Evolutionary conservation across 2,113 vertebrate genomes (phyloP), one percentile per base, ranked within the genome.

Genomic region (Synodontis membranacea): DNA sequence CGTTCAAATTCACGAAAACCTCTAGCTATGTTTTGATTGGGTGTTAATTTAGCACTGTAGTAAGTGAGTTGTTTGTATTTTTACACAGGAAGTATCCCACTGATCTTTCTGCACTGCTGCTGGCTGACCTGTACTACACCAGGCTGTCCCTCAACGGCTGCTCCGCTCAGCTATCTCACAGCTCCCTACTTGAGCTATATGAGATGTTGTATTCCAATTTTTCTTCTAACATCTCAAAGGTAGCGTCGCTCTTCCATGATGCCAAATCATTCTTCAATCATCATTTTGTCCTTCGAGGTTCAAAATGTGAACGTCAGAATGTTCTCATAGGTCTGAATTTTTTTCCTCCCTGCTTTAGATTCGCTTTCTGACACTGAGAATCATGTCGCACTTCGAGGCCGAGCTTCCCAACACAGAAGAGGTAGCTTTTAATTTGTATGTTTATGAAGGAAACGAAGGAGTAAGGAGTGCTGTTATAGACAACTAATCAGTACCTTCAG

Each of bases 91-190:
- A 90, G 80, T 96, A 96, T 83, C 97, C 97, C 37, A 91, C 92
- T 25, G 96, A 99, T 80, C 94, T 94, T 1, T 97, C 97, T 25
- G 96, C 91, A 0, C 90, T 99, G 93, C 92, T 99, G 84, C 90
- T 99, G 28, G 96, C 94, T 68, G 98, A 99, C 93, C 95, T 99
- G 84, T 99, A 97, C 92, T 98, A 96, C 89, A 97, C 97, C 0
- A 96, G 96, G 83, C 83, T 99, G 90, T 94, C 96, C 0, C 92
- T 99, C 48, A 96, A 94, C 54, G 98, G 97, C n/a, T 96, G 94
- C 88, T 95, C 91, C 3, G 90, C 95, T 1, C 95, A 95, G 44
- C 95, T 99, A 4, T 96, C 97, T 70, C 94, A 96, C 88, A 93
- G 82, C 87, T 95, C 95, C 17, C 84, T 97, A 87, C 94, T 96